phyloP scores from a whole-genome alignment of 2,888 invertebrate genomes.

The Arge pagana region DNA sequence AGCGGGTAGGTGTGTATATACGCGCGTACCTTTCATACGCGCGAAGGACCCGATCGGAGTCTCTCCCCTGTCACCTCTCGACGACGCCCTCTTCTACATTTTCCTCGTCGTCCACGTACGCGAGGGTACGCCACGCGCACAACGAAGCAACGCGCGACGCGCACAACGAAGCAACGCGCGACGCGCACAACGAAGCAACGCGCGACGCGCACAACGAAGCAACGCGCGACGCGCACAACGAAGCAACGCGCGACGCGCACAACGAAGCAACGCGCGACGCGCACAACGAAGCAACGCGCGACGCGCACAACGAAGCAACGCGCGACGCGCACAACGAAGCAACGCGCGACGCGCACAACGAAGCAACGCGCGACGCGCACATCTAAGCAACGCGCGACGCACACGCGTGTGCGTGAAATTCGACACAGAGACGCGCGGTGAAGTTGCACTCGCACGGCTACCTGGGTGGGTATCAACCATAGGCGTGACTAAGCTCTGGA shows the following conservation, averaged over 20 bases:
- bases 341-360: constrained; percentile 1
- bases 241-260: constrained; percentile 1
- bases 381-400: constrained; percentile 5
- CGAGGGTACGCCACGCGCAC: too few species aligned
- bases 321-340: too few species aligned
- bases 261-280: not conserved
- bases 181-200: too few species aligned
- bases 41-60: not conserved
- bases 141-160: constrained; percentile 5
- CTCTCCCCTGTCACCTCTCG: not conserved
- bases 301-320: not conserved
- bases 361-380: not conserved
- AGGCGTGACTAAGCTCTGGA: constrained; percentile 23
- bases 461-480: constrained; percentile 18
- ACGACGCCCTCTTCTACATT: not conserved
- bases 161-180: not conserved
- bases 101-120: constrained; percentile 1
- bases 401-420: not conserved
- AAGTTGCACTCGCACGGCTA: not conserved
- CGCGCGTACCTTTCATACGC: not conserved
- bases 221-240: not conserved
- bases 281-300: too few species aligned
- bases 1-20: not conserved
- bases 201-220: constrained; percentile 1
- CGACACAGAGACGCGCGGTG: not conserved